Evolutionary conservation across 1,140 invertebrate genomes (phyloP).

Genomic region (Sitophilus oryzae): DNA sequence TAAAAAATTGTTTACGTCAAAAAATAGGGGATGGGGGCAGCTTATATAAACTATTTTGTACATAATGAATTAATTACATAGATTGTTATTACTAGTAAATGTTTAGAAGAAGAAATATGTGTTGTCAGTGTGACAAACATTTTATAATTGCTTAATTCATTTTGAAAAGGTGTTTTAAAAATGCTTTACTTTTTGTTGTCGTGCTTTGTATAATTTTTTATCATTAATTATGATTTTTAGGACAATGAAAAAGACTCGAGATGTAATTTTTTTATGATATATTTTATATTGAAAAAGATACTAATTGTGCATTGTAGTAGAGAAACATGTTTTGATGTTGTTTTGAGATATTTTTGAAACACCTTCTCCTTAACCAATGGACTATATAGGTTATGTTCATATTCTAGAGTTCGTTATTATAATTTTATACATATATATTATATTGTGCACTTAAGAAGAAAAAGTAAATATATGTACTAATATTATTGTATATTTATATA

Average conservation of each 20-base stretch:
- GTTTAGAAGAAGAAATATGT: slow-evolving; percentile 15
- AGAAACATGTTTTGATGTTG: no score
- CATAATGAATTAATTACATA: neutral
- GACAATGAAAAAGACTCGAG: neutral
- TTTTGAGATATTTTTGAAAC: slow-evolving; percentile 9
- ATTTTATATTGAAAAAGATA: no score
- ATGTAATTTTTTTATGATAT: no score
- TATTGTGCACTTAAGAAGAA: slow-evolving; percentile 23
- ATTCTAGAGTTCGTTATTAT: slow-evolving; percentile 21
- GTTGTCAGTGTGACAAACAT: slow-evolving; percentile 7
- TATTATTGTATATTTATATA: slow-evolving; percentile 29
- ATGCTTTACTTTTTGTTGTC: no score
- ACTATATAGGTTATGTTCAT: slow-evolving; percentile 12
- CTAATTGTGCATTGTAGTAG: no score
- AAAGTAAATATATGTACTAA: slow-evolving; percentile 27
- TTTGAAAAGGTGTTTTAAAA: neutral
- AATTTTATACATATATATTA: slow-evolving; percentile 26
- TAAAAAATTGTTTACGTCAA: no score
- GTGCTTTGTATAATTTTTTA: no score
- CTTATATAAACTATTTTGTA: neutral
- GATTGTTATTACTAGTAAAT: slow-evolving; percentile 22
- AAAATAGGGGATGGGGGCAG: slow-evolving; percentile 1
- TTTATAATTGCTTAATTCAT: neutral
- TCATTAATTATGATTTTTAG: no score
- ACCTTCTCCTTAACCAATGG: neutral